Evolutionary conservation across 2,113 vertebrate genomes (phyloP).

Genomic region (Myotis davidii): DNA sequence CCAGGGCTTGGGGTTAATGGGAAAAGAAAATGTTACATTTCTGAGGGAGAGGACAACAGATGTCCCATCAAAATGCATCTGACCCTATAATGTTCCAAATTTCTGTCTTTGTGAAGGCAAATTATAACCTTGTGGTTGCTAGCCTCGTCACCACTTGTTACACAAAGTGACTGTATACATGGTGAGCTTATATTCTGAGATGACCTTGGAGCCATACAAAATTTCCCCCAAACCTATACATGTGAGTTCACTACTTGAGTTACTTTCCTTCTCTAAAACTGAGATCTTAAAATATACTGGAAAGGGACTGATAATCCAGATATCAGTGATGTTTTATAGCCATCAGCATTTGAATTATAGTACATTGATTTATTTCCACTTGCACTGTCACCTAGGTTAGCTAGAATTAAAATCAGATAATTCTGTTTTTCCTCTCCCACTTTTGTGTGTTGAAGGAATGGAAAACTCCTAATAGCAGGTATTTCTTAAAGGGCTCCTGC

Average conservation of each 20-base stretch:
- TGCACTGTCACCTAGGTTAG: conserved; percentile 4
- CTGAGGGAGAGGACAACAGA: conserved; percentile 61
- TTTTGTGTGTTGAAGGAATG: not conserved
- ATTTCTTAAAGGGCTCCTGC: not conserved
- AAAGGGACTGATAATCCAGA: conserved; percentile 26
- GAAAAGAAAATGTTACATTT: conserved; percentile 67
- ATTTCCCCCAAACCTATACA: not conserved
- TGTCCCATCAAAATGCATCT: conserved; percentile 64
- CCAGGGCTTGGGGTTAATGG: conserved; percentile 62
- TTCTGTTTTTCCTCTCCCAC: not conserved
- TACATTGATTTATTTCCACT: conserved; percentile 39
- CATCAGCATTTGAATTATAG: not conserved
- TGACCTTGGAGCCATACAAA: not conserved
- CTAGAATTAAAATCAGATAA: conserved; percentile 21
- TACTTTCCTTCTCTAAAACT: conserved; percentile 1
- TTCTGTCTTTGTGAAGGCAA: conserved; percentile 61
- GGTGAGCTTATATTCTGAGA: conserved; percentile 10
- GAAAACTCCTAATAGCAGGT: not conserved
- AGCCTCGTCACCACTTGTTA: not conserved
- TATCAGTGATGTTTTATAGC: not conserved
- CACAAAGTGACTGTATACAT: not conserved
- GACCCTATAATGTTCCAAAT: conserved; percentile 55
- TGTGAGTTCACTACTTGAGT: not conserved
- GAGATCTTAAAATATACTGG: conserved; percentile 26
- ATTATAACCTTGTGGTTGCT: conserved; percentile 31